Evolutionary conservation across 2,797 vertebrate genomes (phyloP).

Genomic region (Pampus argenteus): DNA sequence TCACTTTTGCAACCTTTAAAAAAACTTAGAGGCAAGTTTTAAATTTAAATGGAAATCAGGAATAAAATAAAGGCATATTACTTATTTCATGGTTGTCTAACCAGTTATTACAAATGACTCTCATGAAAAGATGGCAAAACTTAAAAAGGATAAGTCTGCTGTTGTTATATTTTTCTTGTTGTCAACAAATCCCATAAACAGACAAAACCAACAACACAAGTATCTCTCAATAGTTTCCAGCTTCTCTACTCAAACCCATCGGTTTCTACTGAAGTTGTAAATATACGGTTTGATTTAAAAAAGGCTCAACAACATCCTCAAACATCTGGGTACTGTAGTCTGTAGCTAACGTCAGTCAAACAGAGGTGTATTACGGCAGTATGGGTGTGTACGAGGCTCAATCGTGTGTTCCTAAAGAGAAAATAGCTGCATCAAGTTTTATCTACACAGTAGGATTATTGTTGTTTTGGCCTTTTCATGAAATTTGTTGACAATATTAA

Average conservation of each 20-base stretch:
- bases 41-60: background rate
- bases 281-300: background rate
- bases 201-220: background rate
- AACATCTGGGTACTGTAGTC: no score
- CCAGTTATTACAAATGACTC: background rate
- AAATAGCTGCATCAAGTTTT: no score
- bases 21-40: background rate
- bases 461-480: background rate
- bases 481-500: background rate
- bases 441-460: no score
- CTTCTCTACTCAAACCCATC: no score
- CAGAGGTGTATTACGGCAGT: background rate
- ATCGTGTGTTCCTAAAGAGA: no score
- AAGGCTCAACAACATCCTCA: background rate
- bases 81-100: background rate
- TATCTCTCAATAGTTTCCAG: no score
- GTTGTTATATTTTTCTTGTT: constrained; percentile 1
- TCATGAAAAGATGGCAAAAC: background rate
- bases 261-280: background rate
- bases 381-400: background rate
- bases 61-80: background rate
- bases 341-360: no score
- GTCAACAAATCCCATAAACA: constrained; percentile 6
- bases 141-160: background rate
- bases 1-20: background rate